phyloP scores from a whole-genome alignment of 2,797 vertebrate genomes.

The Pantherophis alleghaniensis region DNA sequence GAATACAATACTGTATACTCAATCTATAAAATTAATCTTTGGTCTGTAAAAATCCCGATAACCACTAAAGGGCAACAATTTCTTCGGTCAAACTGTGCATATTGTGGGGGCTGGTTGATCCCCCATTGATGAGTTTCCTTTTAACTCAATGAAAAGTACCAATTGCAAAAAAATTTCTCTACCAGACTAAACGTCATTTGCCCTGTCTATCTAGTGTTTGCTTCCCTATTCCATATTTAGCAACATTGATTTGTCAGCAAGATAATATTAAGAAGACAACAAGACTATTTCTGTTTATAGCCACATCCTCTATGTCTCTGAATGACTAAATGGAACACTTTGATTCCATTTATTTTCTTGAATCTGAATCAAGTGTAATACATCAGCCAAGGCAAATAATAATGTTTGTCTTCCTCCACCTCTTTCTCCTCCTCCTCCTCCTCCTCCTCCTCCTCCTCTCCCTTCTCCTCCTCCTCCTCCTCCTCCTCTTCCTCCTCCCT shows the following conservation, averaged over 20 bases:
- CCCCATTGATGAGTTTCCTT: neutral
- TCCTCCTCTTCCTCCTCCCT: too few species aligned
- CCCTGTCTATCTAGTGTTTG: slow-evolving; percentile 35
- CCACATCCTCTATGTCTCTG: slow-evolving; percentile 16
- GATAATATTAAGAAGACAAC: slow-evolving; percentile 58
- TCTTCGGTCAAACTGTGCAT: neutral
- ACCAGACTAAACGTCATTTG: slow-evolving; percentile 40
- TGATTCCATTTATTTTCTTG: accelerated
- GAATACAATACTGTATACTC: neutral
- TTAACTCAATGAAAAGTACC: slow-evolving; percentile 45
- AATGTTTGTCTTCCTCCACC: neutral
- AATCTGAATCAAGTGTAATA: neutral
- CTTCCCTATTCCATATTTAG: slow-evolving; percentile 45
- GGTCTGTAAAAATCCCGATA: neutral
- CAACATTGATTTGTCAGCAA: slow-evolving; percentile 50
- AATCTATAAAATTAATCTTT: neutral
- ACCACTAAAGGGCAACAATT: neutral
- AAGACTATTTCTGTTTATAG: slow-evolving; percentile 53
- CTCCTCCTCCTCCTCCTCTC: too few species aligned
- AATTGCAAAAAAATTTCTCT: slow-evolving; percentile 21
- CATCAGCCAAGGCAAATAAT: neutral
- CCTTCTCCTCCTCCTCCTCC: too few species aligned
- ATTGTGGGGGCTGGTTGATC: neutral
- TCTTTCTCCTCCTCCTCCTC: too few species aligned
- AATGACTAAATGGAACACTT: neutral